Evolutionary conservation across 2,888 invertebrate species (phyloP), one percentile per base, ranked within the genome.

Genomic region (Drosophila pegasa): DNA sequence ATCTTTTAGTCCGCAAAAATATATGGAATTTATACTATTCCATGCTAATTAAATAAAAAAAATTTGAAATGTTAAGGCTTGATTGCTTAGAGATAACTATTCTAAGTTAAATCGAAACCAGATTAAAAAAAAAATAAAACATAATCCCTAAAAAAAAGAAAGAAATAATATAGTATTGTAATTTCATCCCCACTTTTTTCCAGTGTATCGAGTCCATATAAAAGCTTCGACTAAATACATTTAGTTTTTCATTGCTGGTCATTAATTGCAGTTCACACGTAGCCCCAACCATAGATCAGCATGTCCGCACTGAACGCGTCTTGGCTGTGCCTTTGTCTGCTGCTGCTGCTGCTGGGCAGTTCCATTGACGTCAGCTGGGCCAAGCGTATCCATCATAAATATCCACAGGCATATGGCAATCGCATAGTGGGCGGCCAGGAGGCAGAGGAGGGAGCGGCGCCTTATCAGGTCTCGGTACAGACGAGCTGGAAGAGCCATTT

Each of bases 391-490:
- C 55, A 72, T 61, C 56, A 57, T 71, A 69, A 68, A 68, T 59
- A 48, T 47, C 37, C 8, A 22, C 20, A 38, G 1, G n/a, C 50
- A 5, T 31, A 18, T 2, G 68, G 56, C 48, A 82, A 69, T 63
- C 89, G 86, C 5, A 85, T 90, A 72, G 85, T 90, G 22, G 90
- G 89, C 2, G 90, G 90, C 20, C 71, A 77, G 47, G 74, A 73
- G 33, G 90, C 89, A 3, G 78, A 31, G 6, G 76, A 80, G 29
- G 89, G 82, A 1, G 72, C 72, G 8, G 91, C 90, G 3, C 91
- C 91, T 54, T 91, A 87, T 82, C 91, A 90, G 72, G 89, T 90
- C 0, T 91, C 91, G 31, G 76, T 91, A 60, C 91, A 90, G 71
- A 71, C 77, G 0, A 18, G 57, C 8, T 81, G 75, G 69, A 47